Evolutionary conservation across 2,113 vertebrate species (phyloP).

Genomic region (Lasiurus cinereus): DNA sequence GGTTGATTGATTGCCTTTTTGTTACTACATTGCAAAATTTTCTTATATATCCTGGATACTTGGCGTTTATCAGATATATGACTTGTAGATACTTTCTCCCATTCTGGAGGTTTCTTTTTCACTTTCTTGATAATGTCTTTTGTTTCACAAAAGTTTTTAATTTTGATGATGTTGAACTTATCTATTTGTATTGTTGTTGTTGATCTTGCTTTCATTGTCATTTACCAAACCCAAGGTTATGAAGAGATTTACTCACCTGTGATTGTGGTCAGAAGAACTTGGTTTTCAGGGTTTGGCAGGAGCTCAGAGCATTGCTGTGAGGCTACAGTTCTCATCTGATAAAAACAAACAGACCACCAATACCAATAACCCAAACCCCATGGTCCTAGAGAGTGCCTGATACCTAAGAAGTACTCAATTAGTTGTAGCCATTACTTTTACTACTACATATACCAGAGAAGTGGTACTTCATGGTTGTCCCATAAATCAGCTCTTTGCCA

Average conservation of each 20-base stretch:
- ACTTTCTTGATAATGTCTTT: neutral
- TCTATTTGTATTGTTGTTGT: neutral
- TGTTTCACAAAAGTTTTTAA: neutral
- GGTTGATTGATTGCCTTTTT: neutral
- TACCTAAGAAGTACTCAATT: neutral
- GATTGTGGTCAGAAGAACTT: neutral
- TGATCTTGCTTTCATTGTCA: neutral
- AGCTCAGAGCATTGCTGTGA: neutral
- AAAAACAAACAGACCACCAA: neutral
- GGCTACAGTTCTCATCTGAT: neutral
- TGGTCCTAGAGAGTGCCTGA: neutral
- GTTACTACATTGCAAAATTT: neutral
- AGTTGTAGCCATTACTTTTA: neutral
- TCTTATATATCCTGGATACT: neutral
- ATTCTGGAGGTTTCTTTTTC: neutral
- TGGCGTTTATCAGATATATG: neutral
- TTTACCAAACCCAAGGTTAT: neutral
- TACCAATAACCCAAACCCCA: neutral
- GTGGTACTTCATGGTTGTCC: neutral
- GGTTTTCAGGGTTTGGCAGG: neutral
- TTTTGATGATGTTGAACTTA: neutral
- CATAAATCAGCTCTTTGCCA: neutral
- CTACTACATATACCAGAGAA: neutral
- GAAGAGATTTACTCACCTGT: neutral
- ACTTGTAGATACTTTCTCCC: neutral